Evolutionary conservation across 1,140 invertebrate species (phyloP).

Genomic region (Melanaphis sacchari): DNA sequence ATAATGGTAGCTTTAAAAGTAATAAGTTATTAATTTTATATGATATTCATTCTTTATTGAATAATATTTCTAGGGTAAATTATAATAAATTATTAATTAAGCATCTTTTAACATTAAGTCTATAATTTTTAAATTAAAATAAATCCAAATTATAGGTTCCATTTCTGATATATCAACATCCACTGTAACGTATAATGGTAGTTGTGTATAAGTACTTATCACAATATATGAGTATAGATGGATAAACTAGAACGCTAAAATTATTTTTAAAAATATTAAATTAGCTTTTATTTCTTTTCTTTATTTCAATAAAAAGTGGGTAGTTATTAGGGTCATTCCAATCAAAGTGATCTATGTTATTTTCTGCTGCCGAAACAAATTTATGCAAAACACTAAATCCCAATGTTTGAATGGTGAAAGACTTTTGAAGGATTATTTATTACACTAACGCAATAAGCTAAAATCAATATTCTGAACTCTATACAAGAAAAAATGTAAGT

Average conservation of each 20-base stretch:
- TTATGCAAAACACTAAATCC: background rate
- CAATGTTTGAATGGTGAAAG: constrained; percentile 11
- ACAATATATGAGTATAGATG: too few species aligned
- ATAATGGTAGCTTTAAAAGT: too few species aligned
- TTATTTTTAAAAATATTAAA: background rate
- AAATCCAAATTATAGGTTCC: too few species aligned
- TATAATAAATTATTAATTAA: too few species aligned
- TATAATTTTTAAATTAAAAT: too few species aligned
- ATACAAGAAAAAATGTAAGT: background rate
- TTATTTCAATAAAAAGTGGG: background rate
- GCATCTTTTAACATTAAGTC: too few species aligned
- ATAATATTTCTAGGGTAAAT: too few species aligned
- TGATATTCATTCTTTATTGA: too few species aligned
- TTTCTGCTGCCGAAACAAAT: background rate
- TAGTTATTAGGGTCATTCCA: background rate
- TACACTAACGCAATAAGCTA: constrained; percentile 7
- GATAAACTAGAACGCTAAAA: background rate
- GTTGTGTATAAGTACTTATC: background rate
- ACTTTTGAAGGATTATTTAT: constrained; percentile 22
- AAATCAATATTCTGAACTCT: background rate
- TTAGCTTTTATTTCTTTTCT: background rate
- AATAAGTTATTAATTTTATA: too few species aligned
- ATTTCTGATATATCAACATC: too few species aligned
- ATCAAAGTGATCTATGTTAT: background rate
- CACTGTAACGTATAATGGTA: too few species aligned